Evolutionary conservation across 92 coral and sea anemone genomes (phyloP).

Genomic region (Palythoa grandiflora): DNA sequence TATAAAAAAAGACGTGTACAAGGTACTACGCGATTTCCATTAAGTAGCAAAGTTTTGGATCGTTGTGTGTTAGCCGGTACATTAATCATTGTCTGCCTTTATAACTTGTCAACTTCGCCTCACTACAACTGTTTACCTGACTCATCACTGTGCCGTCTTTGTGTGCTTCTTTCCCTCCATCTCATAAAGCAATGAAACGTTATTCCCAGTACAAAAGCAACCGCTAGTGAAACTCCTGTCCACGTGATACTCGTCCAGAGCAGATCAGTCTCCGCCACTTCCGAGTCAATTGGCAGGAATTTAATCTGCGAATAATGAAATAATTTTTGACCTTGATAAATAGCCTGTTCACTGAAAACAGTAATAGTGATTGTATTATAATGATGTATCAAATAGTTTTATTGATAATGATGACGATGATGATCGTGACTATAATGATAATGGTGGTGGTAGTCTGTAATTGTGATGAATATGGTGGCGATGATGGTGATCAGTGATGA

Average conservation of each 20-base stretch:
- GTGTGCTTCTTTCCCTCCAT: neutral
- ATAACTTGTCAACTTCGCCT: too few species aligned
- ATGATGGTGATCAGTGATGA: neutral
- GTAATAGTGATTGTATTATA: neutral
- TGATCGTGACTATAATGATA: too few species aligned
- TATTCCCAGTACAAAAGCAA: conserved; percentile 2
- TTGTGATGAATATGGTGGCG: neutral
- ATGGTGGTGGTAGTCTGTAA: neutral
- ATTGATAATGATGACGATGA: neutral
- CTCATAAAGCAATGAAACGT: neutral
- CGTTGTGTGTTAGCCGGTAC: too few species aligned
- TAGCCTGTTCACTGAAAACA: neutral
- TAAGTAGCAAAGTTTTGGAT: too few species aligned
- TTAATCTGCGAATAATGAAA: neutral
- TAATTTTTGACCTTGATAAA: neutral
- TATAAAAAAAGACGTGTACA: too few species aligned
- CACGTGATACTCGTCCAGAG: neutral
- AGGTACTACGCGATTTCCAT: too few species aligned
- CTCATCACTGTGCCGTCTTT: neutral
- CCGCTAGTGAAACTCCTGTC: neutral
- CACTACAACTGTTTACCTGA: neutral
- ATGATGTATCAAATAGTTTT: neutral
- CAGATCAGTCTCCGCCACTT: neutral
- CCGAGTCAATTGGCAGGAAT: too few species aligned
- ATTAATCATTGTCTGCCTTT: too few species aligned